Conservation (phyloP, 2,113 vertebrate genomes). For the Hemiscyllium ocellatum region DNA sequence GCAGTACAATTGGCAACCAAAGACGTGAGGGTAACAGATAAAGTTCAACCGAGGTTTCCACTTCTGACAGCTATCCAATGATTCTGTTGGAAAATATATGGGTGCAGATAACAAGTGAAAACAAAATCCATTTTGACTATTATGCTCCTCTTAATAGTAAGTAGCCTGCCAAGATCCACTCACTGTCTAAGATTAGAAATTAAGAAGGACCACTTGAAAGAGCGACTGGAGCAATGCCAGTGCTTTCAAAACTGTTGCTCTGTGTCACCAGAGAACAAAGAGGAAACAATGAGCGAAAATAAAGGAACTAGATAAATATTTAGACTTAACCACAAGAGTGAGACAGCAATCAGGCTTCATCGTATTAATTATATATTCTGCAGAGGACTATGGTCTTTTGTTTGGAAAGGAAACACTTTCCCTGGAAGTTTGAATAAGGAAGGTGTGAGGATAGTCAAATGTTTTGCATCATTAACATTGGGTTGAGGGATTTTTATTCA, state of each 20-base stretch:
- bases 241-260: neutral
- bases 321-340: neutral
- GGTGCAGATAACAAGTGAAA: neutral
- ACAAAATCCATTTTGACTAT: neutral
- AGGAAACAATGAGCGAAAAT: neutral
- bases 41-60: neutral
- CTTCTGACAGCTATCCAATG: neutral
- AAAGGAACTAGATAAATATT: neutral
- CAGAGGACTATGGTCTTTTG: neutral
- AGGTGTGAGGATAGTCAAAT: neutral
- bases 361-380: neutral
- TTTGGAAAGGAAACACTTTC: neutral
- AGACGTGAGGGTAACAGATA: neutral
- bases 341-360: neutral
- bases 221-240: neutral
- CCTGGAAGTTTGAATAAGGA: neutral
- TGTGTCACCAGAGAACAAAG: neutral
- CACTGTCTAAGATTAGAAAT: neutral
- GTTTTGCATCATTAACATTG: neutral
- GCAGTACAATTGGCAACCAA: neutral
- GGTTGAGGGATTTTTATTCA: neutral
- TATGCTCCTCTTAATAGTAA: neutral
- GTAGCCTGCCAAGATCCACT: neutral
- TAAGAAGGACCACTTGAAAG: neutral
- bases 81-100: neutral